A percentile compares a stretch with the other conserved stretches of the same genome.
phyloP scores from a whole-genome alignment of 2,797 vertebrate species.

The Australoheros facetus region DNA sequence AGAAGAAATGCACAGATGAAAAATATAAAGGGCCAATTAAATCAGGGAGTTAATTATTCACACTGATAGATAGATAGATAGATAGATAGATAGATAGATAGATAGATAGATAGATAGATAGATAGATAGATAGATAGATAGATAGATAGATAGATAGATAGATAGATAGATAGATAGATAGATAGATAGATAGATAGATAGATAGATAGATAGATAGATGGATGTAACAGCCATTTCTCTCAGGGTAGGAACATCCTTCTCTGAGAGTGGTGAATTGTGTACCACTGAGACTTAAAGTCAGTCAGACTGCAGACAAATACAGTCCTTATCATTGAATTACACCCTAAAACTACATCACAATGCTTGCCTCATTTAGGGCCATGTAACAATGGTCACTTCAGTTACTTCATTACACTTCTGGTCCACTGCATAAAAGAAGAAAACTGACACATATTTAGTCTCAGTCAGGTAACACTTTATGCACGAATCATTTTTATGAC shows the following conservation, averaged over 20 bases:
- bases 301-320: slow-evolving; percentile 48
- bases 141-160: too few relatives aligned
- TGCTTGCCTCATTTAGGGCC: slow-evolving; percentile 38
- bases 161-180: too few relatives aligned
- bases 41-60: neutral
- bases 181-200: too few relatives aligned
- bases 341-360: slow-evolving; percentile 44
- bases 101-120: neutral
- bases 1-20: neutral
- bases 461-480: neutral
- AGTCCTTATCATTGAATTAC: slow-evolving; percentile 57
- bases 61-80: fast-evolving
- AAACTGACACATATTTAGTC: slow-evolving; percentile 4
- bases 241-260: too few relatives aligned
- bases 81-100: neutral
- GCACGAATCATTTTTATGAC: neutral
- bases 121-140: too few relatives aligned
- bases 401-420: slow-evolving; percentile 49
- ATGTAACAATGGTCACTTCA: slow-evolving; percentile 52
- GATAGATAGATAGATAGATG: too few relatives aligned
- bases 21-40: neutral
- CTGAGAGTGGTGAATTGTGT: slow-evolving; percentile 39
- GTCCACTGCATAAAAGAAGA: neutral
- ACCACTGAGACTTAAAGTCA: slow-evolving; percentile 52
- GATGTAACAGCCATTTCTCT: too few relatives aligned